Conservation (phyloP, 2,113 vertebrate species). For the Alectura lathami region DNA sequence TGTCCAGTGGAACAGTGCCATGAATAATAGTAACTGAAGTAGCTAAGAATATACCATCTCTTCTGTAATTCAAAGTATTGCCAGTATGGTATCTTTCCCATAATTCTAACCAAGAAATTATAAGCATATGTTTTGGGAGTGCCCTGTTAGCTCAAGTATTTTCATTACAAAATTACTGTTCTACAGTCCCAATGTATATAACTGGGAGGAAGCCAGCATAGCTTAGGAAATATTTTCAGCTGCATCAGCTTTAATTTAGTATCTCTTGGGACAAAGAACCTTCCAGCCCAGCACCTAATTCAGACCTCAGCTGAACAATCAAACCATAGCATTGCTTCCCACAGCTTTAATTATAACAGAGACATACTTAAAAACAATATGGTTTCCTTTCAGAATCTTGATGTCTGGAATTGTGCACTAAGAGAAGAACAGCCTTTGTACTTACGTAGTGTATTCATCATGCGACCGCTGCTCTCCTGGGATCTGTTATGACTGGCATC, state of each 20-base stretch:
- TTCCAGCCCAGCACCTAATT: constrained; percentile 47
- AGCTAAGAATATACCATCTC: not conserved
- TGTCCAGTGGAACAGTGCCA: not conserved
- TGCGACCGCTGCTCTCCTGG: constrained; percentile 79
- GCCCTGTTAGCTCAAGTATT: not conserved
- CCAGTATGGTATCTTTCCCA: not conserved
- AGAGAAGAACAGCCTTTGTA: constrained; percentile 63
- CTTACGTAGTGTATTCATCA: constrained; percentile 97
- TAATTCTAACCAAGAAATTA: constrained; percentile 10
- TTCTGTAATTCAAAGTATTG: constrained; percentile 2
- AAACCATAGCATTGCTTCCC: constrained; percentile 54
- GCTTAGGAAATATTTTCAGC: constrained; percentile 19
- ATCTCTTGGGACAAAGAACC: constrained; percentile 2
- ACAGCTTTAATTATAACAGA: constrained; percentile 60
- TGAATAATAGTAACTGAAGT: not conserved
- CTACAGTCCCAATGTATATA: constrained; percentile 7
- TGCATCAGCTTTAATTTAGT: constrained; percentile 56
- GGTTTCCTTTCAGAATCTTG: constrained; percentile 59
- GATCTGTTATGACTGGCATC: constrained; percentile 70
- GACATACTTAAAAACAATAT: constrained; percentile 58
- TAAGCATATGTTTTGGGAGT: constrained; percentile 8
- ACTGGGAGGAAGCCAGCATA: constrained; percentile 17
- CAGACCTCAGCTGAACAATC: constrained; percentile 33
- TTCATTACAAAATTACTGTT: constrained; percentile 52
- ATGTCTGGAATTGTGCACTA: constrained; percentile 41